Percentiles rank a stretch among this genome's conserved stretches.
Evolutionary conservation across 2,888 invertebrate species (phyloP).

Genomic region (Disparrhopalites patrizii): DNA sequence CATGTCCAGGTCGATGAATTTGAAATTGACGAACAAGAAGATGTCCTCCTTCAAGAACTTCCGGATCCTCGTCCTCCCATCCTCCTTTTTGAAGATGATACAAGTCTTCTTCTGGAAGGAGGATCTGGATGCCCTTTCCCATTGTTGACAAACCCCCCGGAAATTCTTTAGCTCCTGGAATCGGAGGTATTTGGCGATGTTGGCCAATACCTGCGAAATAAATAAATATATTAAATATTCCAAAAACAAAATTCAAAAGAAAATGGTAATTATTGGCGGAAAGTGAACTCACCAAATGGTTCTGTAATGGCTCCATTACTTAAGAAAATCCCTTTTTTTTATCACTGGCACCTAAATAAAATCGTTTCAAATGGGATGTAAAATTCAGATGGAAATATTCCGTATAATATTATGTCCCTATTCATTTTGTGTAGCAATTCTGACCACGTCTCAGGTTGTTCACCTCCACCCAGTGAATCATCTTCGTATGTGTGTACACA

Average conservation of each 20-base stretch:
- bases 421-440: too few relatives aligned
- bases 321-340: too few relatives aligned
- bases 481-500: too few relatives aligned
- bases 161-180: constrained; percentile 14
- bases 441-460: too few relatives aligned
- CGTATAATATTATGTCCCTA: too few relatives aligned
- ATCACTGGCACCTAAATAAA: too few relatives aligned
- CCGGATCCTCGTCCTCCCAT: background rate
- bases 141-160: constrained; percentile 5
- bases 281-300: background rate
- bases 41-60: background rate
- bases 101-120: constrained; percentile 1
- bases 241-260: too few relatives aligned
- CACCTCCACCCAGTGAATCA: too few relatives aligned
- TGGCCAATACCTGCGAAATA: background rate
- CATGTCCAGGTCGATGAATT: background rate
- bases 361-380: too few relatives aligned
- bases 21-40: constrained; percentile 10
- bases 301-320: background rate
- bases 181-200: constrained; percentile 4
- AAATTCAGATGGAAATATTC: too few relatives aligned
- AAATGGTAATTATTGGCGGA: background rate
- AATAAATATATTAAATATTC: background rate
- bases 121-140: constrained; percentile 7
- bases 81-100: background rate